Conservation (phyloP, 2,113 vertebrate species). For the Lamprotornis superbus region DNA sequence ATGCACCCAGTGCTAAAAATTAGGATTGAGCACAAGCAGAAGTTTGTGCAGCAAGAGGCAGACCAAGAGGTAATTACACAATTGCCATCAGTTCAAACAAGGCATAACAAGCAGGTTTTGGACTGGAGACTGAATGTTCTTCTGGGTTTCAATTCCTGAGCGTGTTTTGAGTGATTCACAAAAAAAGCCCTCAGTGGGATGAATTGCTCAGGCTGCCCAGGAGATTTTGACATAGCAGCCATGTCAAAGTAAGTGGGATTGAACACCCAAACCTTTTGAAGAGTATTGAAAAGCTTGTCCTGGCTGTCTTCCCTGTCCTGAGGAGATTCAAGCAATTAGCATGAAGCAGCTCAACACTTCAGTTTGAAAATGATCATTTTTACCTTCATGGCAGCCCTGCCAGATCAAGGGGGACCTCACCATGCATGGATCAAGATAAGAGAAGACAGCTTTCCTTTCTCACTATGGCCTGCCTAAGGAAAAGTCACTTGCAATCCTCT, state of each 20-base stretch:
- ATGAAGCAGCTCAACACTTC: neutral
- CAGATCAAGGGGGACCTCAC: neutral
- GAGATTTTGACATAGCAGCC: neutral
- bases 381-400: constrained; percentile 27
- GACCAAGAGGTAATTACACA: neutral
- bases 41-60: constrained; percentile 23
- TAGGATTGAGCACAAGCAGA: constrained; percentile 35
- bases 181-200: neutral
- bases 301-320: neutral
- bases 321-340: neutral
- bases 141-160: neutral
- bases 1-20: constrained; percentile 2
- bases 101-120: neutral
- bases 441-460: constrained; percentile 24
- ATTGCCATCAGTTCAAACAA: neutral
- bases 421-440: neutral
- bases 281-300: neutral
- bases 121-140: neutral
- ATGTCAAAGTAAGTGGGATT: neutral
- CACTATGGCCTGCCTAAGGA: constrained; percentile 18
- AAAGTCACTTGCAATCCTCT: constrained; percentile 26
- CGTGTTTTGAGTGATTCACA: neutral
- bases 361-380: neutral
- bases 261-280: neutral
- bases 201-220: neutral